phyloP scores from a whole-genome alignment of 2,888 invertebrate genomes.

The Epinotia bilunana region DNA sequence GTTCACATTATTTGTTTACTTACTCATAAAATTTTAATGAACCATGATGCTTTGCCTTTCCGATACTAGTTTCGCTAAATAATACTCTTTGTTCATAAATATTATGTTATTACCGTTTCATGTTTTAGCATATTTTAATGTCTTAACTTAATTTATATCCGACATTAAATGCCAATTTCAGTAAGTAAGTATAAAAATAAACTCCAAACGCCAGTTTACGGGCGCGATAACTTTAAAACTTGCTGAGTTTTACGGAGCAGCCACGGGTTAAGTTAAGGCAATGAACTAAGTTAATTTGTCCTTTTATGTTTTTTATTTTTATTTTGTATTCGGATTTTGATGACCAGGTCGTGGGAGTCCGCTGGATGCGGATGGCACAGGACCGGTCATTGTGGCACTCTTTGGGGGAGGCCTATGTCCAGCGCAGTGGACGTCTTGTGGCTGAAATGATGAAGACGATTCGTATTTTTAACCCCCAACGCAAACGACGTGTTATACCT shows the following conservation, averaged over 20 bases:
- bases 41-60: background rate
- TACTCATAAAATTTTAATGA: background rate
- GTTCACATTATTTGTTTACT: too few species aligned
- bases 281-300: constrained; percentile 6
- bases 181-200: constrained; percentile 16
- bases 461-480: too few species aligned
- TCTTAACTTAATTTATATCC: constrained; percentile 5
- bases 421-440: too few species aligned
- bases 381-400: too few species aligned
- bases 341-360: too few species aligned
- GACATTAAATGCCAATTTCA: constrained; percentile 1
- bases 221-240: constrained; percentile 1
- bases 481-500: too few species aligned
- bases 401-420: too few species aligned
- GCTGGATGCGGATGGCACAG: too few species aligned
- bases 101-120: background rate
- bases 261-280: background rate
- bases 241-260: constrained; percentile 4
- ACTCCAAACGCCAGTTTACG: constrained; percentile 22
- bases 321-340: too few species aligned
- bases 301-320: background rate
- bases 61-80: background rate
- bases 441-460: too few species aligned
- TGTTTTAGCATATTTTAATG: constrained; percentile 11
- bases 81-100: too few species aligned